Base-by-base conservation (phyloP, 2,888 invertebrate species). In the Lepidonotus clava region DNA sequence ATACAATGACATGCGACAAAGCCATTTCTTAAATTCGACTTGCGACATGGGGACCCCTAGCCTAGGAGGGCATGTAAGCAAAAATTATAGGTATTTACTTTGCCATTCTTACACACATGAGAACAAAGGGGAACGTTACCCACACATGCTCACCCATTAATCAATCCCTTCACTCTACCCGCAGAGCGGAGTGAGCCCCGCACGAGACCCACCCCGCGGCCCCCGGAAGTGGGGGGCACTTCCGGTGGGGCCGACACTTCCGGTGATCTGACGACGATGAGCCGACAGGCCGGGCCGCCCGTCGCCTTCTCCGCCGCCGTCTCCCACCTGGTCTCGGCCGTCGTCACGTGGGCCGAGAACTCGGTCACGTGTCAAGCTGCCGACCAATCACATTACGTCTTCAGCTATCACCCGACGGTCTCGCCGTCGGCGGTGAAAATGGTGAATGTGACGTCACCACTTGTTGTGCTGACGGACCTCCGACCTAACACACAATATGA, bases 401-500 rank as follows among this genome's bases (percentile, higher is more conserved):
- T 80, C 51, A 28, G 24, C 51, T 80, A 80, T 24, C 28, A 28
- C 41, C 40, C 36, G 76, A 0, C 80, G n/a, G 36, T 28, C 14
- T n/a, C 80, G 18, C 5, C 46, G 1, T 18, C 24, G 4, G 24
- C 28, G 5, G 32, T 24, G 24, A 41, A 46, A 28, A 18, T 46
- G n/a, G 46, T 80, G 8, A 87, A 85, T 36, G 51, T 86, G 66
- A 80, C 83, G 28, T 32, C 41, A 28, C 87, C 87, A 86, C 96
- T 97, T 32, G 96, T 96, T 85, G 95, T 96, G 51, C 95, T 98
- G 41, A 96, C 96, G 91, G 96, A 96, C 38, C 95, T 99, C 85
- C 96, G 96, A 28, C 96, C 98, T 0, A 96, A 96, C 89, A 97
- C 97, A 1, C 96, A 96, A 0, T 98, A 99, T 94, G 96, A 96